Base-by-base conservation (phyloP, 2,888 invertebrate genomes). In the Pandemis cinnamomeana region DNA sequence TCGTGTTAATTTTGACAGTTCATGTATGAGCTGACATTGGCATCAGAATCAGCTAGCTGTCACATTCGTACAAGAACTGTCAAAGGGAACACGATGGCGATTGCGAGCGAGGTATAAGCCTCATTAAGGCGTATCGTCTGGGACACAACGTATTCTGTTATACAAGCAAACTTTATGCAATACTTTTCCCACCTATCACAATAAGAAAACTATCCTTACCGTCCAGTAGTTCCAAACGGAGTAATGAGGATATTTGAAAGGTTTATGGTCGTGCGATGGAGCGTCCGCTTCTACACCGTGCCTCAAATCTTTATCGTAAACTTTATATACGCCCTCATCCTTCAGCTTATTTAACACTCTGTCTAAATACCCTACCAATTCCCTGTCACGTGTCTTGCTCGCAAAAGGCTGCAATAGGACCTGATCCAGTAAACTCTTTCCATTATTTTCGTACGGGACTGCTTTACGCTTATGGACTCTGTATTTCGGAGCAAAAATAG, bases 201-300 rank as follows among this genome's bases (percentile, higher is more conserved):
- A 20, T 4, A n/a, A 11, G 11, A 41, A 61, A 15, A 5, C 27
- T 15, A 7, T 46, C 67, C 79, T 82, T 81, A 89, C 89, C 77
- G 86, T 87, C 89, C 89, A 89, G 53, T 83, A 86, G 71, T 87
- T 84, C 85, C 85, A 87, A 55, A 78, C 84, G 0, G 82, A 79
- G 62, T 85, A 83, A 0, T 63, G 0, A 0, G 82, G 81, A 4
- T 48, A 61, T 0, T 15, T n/a, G 0, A 66, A 71, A 3, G 42
- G 61, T n/a, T n/a, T 27, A 7, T 42, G 61, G 7, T n/a, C 42
- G 4, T 42, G 36, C 11, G 5, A 13, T 1, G 61, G 2, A 6
- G 6, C 7, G 4, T 36, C 61, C 1, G 3, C 20, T 8, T 20
- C 7, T 1, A 5, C 27, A 0, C 58, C 58, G 7, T 27, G 58